Evolutionary conservation across 2,113 vertebrate genomes (phyloP).

Genomic region (Cranoglanis bouderius): DNA sequence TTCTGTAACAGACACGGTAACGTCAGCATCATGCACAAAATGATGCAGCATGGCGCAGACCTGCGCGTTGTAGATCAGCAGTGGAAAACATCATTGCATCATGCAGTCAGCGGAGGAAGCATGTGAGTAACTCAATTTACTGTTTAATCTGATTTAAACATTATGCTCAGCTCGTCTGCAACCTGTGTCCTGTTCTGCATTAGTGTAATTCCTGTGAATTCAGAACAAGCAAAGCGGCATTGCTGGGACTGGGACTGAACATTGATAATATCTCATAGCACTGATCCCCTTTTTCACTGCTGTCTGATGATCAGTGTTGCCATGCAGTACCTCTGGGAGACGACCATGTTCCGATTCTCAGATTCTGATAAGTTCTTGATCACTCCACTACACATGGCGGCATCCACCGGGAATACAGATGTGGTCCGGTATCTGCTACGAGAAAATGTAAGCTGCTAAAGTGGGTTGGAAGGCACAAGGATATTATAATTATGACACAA

Average conservation of each 20-base stretch:
- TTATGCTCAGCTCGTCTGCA: neutral
- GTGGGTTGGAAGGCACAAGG: neutral
- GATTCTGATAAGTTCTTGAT: constrained; percentile 73
- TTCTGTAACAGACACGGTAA: constrained; percentile 73
- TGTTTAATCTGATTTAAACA: neutral
- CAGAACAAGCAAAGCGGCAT: neutral
- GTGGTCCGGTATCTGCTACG: constrained; percentile 73
- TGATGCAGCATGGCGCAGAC: constrained; percentile 76
- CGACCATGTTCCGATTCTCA: constrained; percentile 73
- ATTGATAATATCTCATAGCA: neutral
- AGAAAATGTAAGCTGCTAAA: constrained; percentile 62
- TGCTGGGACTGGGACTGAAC: neutral
- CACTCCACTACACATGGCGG: constrained; percentile 76
- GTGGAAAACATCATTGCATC: constrained; percentile 73
- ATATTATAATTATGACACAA: neutral
- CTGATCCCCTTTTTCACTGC: neutral
- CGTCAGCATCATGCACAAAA: constrained; percentile 74
- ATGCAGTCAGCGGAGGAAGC: constrained; percentile 76
- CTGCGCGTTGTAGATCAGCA: constrained; percentile 69
- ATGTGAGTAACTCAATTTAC: constrained; percentile 65
- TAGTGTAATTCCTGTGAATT: neutral
- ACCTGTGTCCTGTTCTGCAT: neutral
- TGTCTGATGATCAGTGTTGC: constrained; percentile 64
- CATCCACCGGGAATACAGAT: constrained; percentile 74
- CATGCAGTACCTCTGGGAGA: constrained; percentile 77